Percentiles rank a stretch among this genome's conserved stretches.
Conservation (phyloP, 2,888 invertebrate species). For the Petrophora chlorosata region DNA sequence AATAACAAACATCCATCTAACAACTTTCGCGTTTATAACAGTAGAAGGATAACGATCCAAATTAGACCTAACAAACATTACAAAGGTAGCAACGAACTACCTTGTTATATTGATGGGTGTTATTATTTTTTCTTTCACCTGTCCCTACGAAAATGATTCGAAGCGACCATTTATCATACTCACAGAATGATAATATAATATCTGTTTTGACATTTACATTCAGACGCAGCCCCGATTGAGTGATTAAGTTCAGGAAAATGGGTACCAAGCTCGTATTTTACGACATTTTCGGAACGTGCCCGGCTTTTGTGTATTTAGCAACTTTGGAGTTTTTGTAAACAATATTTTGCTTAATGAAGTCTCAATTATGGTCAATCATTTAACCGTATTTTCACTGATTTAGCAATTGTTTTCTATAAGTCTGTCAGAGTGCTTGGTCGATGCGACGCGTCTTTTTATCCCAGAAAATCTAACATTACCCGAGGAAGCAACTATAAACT, state of each 20-base stretch:
- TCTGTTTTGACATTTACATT: conserved; percentile 33
- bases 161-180: conserved; percentile 31
- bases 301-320: background rate
- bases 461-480: no score
- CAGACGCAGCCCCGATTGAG: conserved; percentile 28
- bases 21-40: background rate
- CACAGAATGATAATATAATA: conserved; percentile 30
- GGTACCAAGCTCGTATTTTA: conserved; percentile 5
- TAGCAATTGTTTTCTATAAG: no score
- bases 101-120: conserved; percentile 1
- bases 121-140: conserved; percentile 20
- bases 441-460: no score
- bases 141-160: conserved; percentile 22
- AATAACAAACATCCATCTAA: no score
- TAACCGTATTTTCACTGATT: no score
- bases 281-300: background rate
- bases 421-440: no score
- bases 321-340: no score
- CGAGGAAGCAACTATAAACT: no score
- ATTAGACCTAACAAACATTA: background rate
- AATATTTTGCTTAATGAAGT: no score
- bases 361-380: no score
- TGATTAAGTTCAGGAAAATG: conserved; percentile 25
- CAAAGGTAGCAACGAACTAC: background rate
- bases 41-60: no score